phyloP scores from a whole-genome alignment of 2,113 vertebrate genomes.

The Zosterops lateralis region DNA sequence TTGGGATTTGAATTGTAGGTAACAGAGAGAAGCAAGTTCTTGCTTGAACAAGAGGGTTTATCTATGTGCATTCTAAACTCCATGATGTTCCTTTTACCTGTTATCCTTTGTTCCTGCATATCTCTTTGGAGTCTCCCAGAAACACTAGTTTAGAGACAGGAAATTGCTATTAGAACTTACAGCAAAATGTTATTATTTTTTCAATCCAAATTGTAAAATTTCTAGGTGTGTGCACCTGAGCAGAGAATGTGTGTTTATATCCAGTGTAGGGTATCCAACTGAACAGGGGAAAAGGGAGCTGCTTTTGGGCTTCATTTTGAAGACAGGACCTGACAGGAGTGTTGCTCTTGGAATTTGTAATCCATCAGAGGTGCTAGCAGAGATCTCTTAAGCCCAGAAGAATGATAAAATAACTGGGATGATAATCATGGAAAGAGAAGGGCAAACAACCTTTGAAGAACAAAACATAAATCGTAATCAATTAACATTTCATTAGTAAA shows the following conservation, averaged over 20 bases:
- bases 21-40: neutral
- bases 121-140: neutral
- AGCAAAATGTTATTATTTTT: neutral
- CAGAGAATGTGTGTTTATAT: neutral
- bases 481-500: neutral
- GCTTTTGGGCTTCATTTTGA: neutral
- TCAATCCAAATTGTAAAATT: neutral
- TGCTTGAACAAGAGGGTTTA: neutral
- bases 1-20: neutral
- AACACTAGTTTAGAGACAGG: neutral
- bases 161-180: neutral
- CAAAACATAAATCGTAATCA: neutral
- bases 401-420: neutral
- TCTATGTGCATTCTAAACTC: neutral
- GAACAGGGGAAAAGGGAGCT: neutral
- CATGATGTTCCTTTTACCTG: neutral
- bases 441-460: neutral
- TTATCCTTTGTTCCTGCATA: neutral
- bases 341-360: neutral
- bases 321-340: neutral
- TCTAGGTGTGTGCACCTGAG: neutral
- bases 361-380: neutral
- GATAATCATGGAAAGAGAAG: neutral
- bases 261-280: neutral
- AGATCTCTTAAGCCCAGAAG: neutral